Base-by-base conservation (phyloP, 1,140 invertebrate genomes). In the Hyles euphorbiae region DNA sequence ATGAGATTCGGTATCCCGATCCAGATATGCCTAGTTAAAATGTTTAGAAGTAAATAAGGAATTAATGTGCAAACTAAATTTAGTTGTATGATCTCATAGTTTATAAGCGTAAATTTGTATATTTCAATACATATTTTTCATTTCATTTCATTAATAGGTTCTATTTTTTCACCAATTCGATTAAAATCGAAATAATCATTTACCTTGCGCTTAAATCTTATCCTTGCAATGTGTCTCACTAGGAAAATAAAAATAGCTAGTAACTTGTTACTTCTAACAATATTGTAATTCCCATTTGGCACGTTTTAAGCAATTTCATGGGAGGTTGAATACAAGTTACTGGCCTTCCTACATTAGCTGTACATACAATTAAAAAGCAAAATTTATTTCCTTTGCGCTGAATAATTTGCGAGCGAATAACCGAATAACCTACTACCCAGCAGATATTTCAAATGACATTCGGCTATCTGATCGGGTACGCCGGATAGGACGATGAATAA, bases 371-470 rank as follows among this genome's bases (percentile, higher is more conserved):
- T 40, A 40, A 54, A 54, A 54, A 54, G 22, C 36, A 6, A n/a
- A 0, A 44, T 36, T 36, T 54, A 54, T 54, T 54, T 54, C 53
- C 53, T 34, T 45, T 44, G 5, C 11, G 22, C 36, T 11, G 53
- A 54, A 45, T 53, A 53, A 53, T 53, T 44, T 44, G 34, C 53
- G 40, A 5, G 12, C 22, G 43, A 10, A 54, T 44, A 54, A 40
- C 22, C 22, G 22, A 22, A 22, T 22, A 22, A 22, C 22, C 22
- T 3, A 40, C 43, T 44, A 54, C 43, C 11, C 40, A 54, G n/a
- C 22, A 43, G 8, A 36, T 54, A 40, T 40, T 40, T 44, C 34
- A 53, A 54, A 44, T 54, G 53, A 54, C 53, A 54, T 22, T 34
- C 50, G 5, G 11, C n/a, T 54, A 54, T 54, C 36, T 5, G 34